These are phyloP conservation scores for Embiotoca jacksoni DNA, from an alignment of 2,113 vertebrate species.

Conservation along the genomic window DNA sequence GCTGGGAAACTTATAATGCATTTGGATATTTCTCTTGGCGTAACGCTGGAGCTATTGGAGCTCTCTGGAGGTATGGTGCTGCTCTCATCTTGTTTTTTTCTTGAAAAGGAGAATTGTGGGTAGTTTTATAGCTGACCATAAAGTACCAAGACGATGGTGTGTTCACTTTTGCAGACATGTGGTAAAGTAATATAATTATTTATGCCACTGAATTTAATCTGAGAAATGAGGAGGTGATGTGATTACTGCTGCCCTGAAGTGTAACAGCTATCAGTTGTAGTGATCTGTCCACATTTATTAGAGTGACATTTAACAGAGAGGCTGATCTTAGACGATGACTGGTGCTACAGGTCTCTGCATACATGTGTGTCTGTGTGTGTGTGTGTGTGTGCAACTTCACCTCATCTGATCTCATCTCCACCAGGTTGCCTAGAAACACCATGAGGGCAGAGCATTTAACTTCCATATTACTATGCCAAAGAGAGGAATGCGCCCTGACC, in stretches of 20 bases:
- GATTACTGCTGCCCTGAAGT: conserved; percentile 17
- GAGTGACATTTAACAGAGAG: conserved; percentile 35
- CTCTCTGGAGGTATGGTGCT: conserved; percentile 70
- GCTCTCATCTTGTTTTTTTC: conserved; percentile 29
- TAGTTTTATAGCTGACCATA: conserved; percentile 53
- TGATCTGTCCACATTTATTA: conserved; percentile 51
- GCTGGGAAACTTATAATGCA: conserved; percentile 56
- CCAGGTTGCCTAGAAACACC: conserved; percentile 57
- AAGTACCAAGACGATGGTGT: conserved; percentile 37
- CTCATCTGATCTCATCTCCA: conserved; percentile 51
- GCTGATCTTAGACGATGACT: conserved; percentile 1
- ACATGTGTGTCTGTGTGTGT: conserved; percentile 29
- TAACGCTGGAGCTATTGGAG: conserved; percentile 34
- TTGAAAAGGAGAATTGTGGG: conserved; percentile 47
- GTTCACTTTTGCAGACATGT: conserved; percentile 57
- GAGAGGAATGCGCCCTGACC: conserved; percentile 56
- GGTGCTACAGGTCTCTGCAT: conserved; percentile 33
- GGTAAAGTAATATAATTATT: conserved; percentile 53
- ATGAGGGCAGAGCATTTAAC: conserved; percentile 18
- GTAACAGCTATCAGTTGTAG: conserved; percentile 3
- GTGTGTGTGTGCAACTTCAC: conserved; percentile 59
- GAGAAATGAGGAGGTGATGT: conserved; percentile 15
- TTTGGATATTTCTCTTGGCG: conserved; percentile 72
- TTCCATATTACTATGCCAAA: conserved; percentile 55
- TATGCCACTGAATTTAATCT: conserved; percentile 54